Base-by-base conservation (phyloP, 2,113 vertebrate species). In the Megaptera novaeangliae region DNA sequence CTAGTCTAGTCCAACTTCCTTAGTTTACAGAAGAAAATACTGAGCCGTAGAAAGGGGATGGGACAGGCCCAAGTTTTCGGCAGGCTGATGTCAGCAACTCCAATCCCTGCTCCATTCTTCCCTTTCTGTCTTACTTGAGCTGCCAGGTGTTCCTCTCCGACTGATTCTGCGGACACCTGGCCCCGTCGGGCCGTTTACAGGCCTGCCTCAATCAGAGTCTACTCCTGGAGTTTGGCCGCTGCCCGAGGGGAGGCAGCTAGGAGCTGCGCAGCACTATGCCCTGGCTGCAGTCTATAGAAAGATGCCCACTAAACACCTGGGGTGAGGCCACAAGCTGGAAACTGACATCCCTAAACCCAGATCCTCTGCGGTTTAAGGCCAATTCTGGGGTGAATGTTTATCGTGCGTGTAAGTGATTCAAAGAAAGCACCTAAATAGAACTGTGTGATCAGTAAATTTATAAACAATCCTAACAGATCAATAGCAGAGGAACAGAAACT, bases 371-470 rank as follows among this genome's bases (percentile, higher is more conserved):
- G 89, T 89, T 92, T 78, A 49, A 71, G 91, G 85, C 41, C 71
- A 95, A 83, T 20, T 36, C 8, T 10, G 2, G 68, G 86, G 63
- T 91, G 87, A 87, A 93, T 3, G n/a, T 91, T 92, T 41, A 95
- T 20, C 85, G 74, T 83, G 27, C 9, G 59, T 29, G n/a, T 94
- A 91, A 95, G 49, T 81, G 69, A 95, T 46, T 84, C 23, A 69
- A 39, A 80, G 90, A 84, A 95, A 86, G 75, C n/a, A 83, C 46
- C 57, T 91, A 96, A 89, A 80, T 44, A 90, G 90, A 82, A 74
- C 10, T 64, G 11, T 36, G 74, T 46, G 36, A 89, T 88, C n/a
- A 71, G 74, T 92, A 74, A 93, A 85, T 91, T 68, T 46, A 94
- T 72, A 77, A 85, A 85, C 63, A 49, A 72, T 82, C 46, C 31